phyloP scores from a whole-genome alignment of 2,888 invertebrate species.

The Ferrisia virgata region DNA sequence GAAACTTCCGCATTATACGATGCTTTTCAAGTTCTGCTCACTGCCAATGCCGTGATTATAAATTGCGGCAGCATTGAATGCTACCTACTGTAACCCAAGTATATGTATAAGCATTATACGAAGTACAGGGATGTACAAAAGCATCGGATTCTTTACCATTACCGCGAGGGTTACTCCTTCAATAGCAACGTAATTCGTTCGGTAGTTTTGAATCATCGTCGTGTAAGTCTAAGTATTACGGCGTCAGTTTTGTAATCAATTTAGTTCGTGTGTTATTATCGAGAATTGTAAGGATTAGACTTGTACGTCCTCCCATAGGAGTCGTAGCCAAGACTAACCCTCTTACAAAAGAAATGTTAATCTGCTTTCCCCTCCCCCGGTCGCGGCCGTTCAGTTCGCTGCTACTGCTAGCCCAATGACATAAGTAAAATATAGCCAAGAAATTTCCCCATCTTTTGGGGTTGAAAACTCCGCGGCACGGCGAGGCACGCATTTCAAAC shows the following conservation, averaged over 20 bases:
- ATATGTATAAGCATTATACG: background rate
- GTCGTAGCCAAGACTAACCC: constrained; percentile 31
- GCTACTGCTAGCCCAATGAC: background rate
- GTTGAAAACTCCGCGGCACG: constrained; percentile 1
- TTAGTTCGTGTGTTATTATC: constrained; percentile 24
- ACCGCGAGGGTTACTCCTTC: background rate
- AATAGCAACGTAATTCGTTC: background rate
- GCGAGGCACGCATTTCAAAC: background rate
- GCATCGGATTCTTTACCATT: background rate
- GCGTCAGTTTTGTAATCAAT: constrained; percentile 30
- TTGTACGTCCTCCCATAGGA: constrained; percentile 28
- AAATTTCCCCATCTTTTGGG: background rate
- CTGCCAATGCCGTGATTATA: background rate
- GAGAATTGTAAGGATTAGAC: constrained; percentile 24
- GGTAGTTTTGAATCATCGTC: constrained; percentile 26
- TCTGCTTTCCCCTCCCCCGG: background rate
- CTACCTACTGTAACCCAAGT: too few species aligned
- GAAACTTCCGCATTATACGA: background rate
- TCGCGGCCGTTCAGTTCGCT: too few species aligned
- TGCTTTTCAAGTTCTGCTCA: background rate
- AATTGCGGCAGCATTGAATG: background rate
- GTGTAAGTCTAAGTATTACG: constrained; percentile 7
- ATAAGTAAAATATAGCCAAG: constrained; percentile 23
- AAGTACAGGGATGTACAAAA: background rate
- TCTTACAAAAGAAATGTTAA: constrained; percentile 33